Percentiles rank a stretch among this genome's conserved stretches.
phyloP scores from a whole-genome alignment of 2,113 vertebrate genomes.

The Aspiorhynchus laticeps region DNA sequence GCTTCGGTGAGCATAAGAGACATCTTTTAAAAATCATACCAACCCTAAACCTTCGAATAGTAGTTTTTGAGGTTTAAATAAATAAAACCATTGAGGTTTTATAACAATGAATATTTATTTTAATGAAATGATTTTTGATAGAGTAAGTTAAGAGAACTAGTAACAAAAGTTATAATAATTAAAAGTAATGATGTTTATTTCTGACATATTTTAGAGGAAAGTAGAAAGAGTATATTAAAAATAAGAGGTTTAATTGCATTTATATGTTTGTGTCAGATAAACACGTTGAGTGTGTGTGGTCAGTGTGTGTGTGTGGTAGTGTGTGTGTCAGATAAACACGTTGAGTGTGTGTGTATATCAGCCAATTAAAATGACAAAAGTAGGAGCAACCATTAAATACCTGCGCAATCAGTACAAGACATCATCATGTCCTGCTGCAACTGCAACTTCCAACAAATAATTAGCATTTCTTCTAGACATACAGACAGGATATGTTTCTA shows the following conservation, averaged over 20 bases:
- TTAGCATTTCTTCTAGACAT: slow-evolving; percentile 14
- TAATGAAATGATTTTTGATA: neutral
- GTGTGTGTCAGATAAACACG: too few species aligned
- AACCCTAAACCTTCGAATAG: too few species aligned
- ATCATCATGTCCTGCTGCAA: neutral
- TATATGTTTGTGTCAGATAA: too few species aligned
- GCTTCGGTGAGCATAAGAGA: too few species aligned
- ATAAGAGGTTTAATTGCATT: neutral
- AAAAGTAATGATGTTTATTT: neutral
- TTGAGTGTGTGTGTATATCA: neutral
- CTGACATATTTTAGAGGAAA: neutral
- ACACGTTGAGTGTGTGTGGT: too few species aligned
- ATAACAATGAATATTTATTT: neutral
- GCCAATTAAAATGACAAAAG: neutral
- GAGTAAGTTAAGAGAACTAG: neutral
- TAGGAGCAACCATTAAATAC: neutral
- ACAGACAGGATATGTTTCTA: neutral
- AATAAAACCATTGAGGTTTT: neutral
- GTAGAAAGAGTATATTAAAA: too few species aligned
- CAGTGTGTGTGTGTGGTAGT: too few species aligned
- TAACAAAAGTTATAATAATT: too few species aligned
- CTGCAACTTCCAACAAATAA: neutral
- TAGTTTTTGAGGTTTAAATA: too few species aligned
- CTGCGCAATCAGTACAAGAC: neutral
- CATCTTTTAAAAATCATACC: too few species aligned